These are phyloP conservation scores for Brachystomella parvula DNA, from an alignment of 1,140 invertebrate species.

Conservation along the genomic window DNA sequence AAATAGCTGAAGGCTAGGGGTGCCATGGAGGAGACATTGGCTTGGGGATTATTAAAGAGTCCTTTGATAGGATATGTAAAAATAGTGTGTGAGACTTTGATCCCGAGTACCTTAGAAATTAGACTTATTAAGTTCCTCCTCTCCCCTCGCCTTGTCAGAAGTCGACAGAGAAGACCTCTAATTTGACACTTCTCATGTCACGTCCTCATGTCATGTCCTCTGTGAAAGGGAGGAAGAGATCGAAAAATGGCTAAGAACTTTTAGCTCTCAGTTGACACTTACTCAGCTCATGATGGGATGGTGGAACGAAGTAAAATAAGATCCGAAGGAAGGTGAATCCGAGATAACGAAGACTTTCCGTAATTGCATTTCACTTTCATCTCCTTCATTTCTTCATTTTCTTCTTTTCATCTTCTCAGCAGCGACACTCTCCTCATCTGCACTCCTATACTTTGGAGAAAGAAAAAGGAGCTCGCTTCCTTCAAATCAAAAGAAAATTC, in stretches of 20 bases:
- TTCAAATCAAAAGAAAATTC: constrained; percentile 1
- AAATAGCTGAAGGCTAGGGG: background rate
- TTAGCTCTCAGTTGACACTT: no score
- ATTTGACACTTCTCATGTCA: constrained; percentile 3
- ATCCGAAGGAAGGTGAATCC: constrained; percentile 3
- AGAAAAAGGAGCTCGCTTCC: background rate
- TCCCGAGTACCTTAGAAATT: background rate
- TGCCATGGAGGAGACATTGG: no score
- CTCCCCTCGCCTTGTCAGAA: background rate
- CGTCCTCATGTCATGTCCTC: background rate
- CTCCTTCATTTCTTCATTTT: constrained; percentile 1
- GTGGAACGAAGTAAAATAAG: background rate
- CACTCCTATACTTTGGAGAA: background rate
- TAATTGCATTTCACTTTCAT: constrained; percentile 11
- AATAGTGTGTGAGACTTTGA: background rate
- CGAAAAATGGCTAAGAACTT: background rate
- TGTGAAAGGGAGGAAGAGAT: background rate
- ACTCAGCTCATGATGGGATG: background rate
- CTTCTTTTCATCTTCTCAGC: background rate
- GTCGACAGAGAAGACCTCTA: background rate
- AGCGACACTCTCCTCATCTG: background rate
- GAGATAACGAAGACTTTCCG: constrained; percentile 6
- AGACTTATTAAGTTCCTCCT: background rate
- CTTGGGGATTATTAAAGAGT: background rate
- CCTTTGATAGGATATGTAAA: background rate